Conservation (phyloP, 2,888 invertebrate species). For the Cheilosia urbana region DNA sequence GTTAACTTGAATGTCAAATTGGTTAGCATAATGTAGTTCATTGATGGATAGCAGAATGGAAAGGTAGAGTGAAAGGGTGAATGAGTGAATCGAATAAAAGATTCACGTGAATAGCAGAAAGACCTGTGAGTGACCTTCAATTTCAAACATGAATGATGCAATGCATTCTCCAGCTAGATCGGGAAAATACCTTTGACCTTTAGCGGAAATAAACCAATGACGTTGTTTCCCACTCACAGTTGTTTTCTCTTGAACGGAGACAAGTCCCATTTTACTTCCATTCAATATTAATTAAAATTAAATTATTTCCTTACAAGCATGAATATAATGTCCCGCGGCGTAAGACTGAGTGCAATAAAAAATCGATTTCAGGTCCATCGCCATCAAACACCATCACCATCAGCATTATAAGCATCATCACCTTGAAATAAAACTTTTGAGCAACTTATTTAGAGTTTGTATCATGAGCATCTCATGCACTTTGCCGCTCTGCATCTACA, state of each 20-base stretch:
- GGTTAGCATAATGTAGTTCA: no score
- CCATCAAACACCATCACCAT: constrained; percentile 4
- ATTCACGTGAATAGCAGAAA: no score
- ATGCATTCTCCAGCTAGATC: constrained; percentile 7
- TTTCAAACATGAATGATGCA: constrained; percentile 14
- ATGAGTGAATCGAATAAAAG: no score
- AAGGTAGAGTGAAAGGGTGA: no score
- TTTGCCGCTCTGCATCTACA: background rate
- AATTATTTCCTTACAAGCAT: background rate
- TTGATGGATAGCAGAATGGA: no score
- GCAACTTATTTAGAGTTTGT: constrained; percentile 38
- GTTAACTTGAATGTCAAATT: no score
- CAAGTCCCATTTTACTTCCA: constrained; percentile 1
- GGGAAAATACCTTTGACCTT: constrained; percentile 34
- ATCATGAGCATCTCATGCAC: constrained; percentile 30
- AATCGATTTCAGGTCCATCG: constrained; percentile 49
- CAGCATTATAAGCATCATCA: constrained; percentile 23
- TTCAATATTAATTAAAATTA: constrained; percentile 25
- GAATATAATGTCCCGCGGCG: background rate
- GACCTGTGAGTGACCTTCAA: constrained; percentile 6
- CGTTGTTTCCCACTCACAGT: background rate
- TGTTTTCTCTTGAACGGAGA: background rate
- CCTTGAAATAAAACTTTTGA: constrained; percentile 53
- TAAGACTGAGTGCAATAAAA: constrained; percentile 41
- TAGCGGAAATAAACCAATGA: constrained; percentile 5